These are phyloP conservation scores for Ranitomeya variabilis DNA, from an alignment of 2,113 vertebrate genomes.

Conservation along the genomic window DNA sequence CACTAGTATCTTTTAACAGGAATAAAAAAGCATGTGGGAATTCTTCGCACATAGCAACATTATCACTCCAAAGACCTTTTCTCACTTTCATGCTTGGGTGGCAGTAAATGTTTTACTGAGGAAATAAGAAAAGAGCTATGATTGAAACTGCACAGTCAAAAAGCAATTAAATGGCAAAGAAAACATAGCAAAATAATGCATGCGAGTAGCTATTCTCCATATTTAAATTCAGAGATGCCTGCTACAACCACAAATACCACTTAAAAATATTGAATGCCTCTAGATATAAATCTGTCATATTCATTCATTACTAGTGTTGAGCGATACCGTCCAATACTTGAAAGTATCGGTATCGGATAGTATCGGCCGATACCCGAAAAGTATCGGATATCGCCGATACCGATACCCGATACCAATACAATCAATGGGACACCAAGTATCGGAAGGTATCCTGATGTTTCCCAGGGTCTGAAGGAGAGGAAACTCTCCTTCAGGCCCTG, in stretches of 20 bases:
- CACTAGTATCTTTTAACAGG: not conserved
- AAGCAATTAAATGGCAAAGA: conserved; percentile 1
- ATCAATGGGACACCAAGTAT: too few species aligned
- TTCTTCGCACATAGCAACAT: conserved; percentile 1
- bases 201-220: not conserved
- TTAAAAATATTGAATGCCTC: not conserved
- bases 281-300: not conserved
- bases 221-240: not conserved
- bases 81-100: conserved; percentile 24
- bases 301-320: not conserved
- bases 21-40: not conserved
- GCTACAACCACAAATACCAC: not conserved
- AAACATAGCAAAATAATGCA: not conserved
- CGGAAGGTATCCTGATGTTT: too few species aligned
- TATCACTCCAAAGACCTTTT: conserved; percentile 5
- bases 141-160: not conserved
- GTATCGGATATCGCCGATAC: too few species aligned
- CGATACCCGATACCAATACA: too few species aligned
- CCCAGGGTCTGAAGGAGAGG: too few species aligned
- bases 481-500: too few species aligned
- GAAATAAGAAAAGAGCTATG: conserved; percentile 1
- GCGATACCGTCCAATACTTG: too few species aligned
- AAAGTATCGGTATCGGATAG: too few species aligned
- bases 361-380: too few species aligned
- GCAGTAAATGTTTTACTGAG: conserved; percentile 20